Evolutionary conservation across 2,797 vertebrate species (phyloP).

Genomic region (Cetoscarus ocellatus): DNA sequence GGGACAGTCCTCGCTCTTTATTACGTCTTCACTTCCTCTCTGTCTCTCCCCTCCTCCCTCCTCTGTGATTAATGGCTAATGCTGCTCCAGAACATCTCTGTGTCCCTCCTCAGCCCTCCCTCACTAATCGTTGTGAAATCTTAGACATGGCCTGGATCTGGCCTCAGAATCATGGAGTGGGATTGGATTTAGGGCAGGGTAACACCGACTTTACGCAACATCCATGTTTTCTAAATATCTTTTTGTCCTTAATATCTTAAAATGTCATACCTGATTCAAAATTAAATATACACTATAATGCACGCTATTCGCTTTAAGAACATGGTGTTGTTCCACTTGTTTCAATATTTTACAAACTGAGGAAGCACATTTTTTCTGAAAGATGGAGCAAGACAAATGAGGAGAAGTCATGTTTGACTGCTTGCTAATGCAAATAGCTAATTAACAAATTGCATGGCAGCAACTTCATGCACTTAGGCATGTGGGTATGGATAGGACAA

Average conservation of each 20-base stretch:
- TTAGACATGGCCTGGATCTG: constrained; percentile 79
- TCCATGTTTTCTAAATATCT: constrained; percentile 25
- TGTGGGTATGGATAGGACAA: too few relatives aligned
- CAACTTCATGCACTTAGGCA: too few relatives aligned
- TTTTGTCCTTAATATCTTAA: neutral
- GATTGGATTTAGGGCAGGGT: constrained; percentile 7
- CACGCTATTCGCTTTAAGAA: too few relatives aligned
- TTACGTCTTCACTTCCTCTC: constrained; percentile 23
- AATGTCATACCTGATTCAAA: too few relatives aligned
- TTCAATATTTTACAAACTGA: too few relatives aligned
- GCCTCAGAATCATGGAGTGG: constrained; percentile 27
- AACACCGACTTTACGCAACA: constrained; percentile 14
- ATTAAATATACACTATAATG: too few relatives aligned
- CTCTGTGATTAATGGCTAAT: constrained; percentile 84
- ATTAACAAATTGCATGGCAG: too few relatives aligned
- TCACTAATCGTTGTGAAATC: constrained; percentile 83
- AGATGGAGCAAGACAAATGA: too few relatives aligned
- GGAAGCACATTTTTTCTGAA: too few relatives aligned
- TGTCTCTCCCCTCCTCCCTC: constrained; percentile 28
- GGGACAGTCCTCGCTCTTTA: constrained; percentile 35
- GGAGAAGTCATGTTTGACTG: too few relatives aligned
- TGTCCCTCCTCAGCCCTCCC: constrained; percentile 79
- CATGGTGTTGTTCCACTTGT: too few relatives aligned
- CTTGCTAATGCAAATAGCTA: too few relatives aligned
- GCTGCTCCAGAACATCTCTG: constrained; percentile 82